phyloP scores from a whole-genome alignment of 2,113 vertebrate genomes.

The Cacatua alba region DNA sequence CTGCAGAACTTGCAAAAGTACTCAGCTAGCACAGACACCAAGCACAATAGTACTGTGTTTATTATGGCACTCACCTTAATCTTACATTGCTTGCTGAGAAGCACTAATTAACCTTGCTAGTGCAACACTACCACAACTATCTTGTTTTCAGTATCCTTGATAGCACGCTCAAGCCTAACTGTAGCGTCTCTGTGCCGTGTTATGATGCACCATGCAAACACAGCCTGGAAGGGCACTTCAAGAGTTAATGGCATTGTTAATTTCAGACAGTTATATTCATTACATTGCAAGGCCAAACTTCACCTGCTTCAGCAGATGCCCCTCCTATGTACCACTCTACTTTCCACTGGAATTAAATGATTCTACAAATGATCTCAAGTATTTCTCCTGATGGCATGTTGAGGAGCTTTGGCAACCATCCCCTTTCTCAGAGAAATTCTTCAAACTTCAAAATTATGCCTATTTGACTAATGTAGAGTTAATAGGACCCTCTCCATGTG shows the following conservation, averaged over 20 bases:
- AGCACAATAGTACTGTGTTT: background rate
- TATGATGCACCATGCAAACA: background rate
- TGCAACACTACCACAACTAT: background rate
- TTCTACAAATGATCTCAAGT: background rate
- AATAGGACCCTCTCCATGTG: background rate
- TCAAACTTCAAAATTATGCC: conserved; percentile 4
- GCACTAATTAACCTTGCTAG: background rate
- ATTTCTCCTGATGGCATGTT: background rate
- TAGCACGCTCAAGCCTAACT: fast-evolving
- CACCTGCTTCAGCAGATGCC: background rate
- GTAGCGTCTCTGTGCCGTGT: background rate
- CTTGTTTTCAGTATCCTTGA: background rate
- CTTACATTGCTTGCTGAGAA: background rate
- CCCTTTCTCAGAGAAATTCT: background rate
- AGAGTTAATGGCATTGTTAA: background rate
- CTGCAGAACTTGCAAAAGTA: background rate
- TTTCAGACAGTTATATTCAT: background rate
- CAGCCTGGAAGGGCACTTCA: background rate
- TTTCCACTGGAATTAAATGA: background rate
- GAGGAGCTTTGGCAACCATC: background rate
- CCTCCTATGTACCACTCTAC: background rate
- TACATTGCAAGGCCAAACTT: background rate
- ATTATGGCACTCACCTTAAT: background rate
- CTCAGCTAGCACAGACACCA: background rate
- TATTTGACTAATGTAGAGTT: background rate